These are phyloP conservation scores for Prionace glauca DNA, from an alignment of 2,797 vertebrate genomes.

Conservation along the genomic window DNA sequence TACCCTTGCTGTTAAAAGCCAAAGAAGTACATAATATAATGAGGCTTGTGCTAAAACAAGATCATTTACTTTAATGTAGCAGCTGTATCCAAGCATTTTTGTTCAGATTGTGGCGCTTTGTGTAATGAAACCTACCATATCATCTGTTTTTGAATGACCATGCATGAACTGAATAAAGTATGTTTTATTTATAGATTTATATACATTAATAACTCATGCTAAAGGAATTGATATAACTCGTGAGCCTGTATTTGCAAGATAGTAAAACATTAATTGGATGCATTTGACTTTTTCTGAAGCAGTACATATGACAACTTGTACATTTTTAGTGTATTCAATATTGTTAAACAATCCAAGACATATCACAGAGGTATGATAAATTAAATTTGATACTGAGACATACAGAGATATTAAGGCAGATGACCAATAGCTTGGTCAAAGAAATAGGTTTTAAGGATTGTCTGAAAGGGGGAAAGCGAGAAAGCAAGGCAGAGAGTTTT, in stretches of 20 bases:
- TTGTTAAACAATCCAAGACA: background rate
- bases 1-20: background rate
- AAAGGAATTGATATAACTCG: background rate
- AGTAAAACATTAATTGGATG: background rate
- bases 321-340: background rate
- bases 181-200: constrained; percentile 14
- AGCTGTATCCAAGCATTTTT: constrained; percentile 25
- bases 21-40: background rate
- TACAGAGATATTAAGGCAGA: background rate
- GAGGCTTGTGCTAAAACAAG: background rate
- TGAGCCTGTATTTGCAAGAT: background rate
- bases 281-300: background rate
- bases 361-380: background rate
- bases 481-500: background rate
- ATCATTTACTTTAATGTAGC: constrained; percentile 18
- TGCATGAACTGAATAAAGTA: background rate
- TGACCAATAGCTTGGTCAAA: background rate
- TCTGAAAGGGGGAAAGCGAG: background rate
- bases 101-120: background rate
- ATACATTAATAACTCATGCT: background rate
- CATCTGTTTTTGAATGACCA: constrained; percentile 21
- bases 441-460: background rate
- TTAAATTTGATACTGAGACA: background rate
- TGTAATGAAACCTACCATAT: constrained; percentile 10
- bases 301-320: background rate